Evolutionary conservation across 1,140 invertebrate species (phyloP), one percentile per base, ranked within the genome.

Genomic region (Penaeus vannamei): DNA sequence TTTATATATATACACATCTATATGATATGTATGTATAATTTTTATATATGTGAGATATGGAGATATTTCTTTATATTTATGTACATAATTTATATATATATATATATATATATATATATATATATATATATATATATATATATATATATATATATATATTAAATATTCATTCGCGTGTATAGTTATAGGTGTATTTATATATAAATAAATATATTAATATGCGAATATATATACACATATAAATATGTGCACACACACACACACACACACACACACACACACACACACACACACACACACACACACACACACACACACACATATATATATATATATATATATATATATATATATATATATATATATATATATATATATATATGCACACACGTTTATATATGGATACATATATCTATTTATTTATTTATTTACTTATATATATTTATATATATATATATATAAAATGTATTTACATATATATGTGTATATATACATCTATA

Each of bases 61-160:
- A 7, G n/a, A 22, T 69, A 8, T 69, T 4, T 69, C 23, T 69
- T 4, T 69, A 29, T 10, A 22, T 69, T 69, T 69, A 22, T 3
- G 12, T 8, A 7, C 29, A 7, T 69, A 10, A 69, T 5, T 19
- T 23, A 26, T 46, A 46, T 46, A 46, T 46, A 46, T 46, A 46
- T 46, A 46, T 46, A 46, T 46, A 46, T 46, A 46, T 46, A 46
- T 46, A 46, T 46, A 46, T 46, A 46, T 46, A 46, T 46, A 46
- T 46, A 46, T 46, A 46, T 46, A 46, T 46, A 46, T 46, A 46
- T 46, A 46, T 46, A 46, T 46, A 46, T 46, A 46, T 46, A 46
- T 46, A 46, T 46, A 72, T n/a, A 72, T 26, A 72, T 72, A 72
- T 72, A 72, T 72, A 22, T 26, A 69, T 69, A 69, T n/a, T n/a